phyloP scores from a whole-genome alignment of 2,888 invertebrate genomes.

The Drepana falcataria region DNA sequence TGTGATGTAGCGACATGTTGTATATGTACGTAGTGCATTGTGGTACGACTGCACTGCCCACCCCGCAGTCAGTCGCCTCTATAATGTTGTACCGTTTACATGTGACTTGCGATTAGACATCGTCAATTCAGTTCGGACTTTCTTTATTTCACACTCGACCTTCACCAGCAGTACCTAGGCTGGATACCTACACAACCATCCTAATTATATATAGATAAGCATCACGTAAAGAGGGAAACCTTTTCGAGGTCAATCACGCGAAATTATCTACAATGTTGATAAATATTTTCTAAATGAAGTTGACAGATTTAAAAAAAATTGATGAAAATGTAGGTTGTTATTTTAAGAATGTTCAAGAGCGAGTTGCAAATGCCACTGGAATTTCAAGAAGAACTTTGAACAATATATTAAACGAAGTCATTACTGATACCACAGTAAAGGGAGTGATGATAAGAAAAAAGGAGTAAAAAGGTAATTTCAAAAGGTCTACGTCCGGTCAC shows the following conservation, averaged over 20 bases:
- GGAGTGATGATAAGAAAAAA: background rate
- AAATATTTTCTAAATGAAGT: background rate
- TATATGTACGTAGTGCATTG: too few species aligned
- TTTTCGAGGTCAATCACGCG: constrained; percentile 1
- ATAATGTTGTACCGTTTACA: too few species aligned
- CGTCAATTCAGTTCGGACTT: too few species aligned
- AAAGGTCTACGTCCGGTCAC: constrained; percentile 8
- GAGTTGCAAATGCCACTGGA: background rate
- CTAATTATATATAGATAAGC: too few species aligned
- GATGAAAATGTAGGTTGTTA: background rate
- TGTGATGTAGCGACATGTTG: too few species aligned
- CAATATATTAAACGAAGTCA: background rate
- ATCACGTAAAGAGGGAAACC: constrained; percentile 1
- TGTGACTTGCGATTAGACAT: too few species aligned
- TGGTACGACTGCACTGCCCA: too few species aligned
- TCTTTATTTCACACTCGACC: too few species aligned
- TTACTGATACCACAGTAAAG: background rate
- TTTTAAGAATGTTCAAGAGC: background rate
- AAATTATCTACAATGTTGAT: background rate
- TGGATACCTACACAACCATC: too few species aligned
- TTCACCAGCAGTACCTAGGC: too few species aligned
- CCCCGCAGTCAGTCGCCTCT: too few species aligned
- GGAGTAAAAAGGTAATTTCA: constrained; percentile 8
- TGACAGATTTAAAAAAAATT: background rate
- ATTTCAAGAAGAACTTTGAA: background rate